phyloP scores from a whole-genome alignment of 2,113 vertebrate genomes.

The Irena cyanogastra region DNA sequence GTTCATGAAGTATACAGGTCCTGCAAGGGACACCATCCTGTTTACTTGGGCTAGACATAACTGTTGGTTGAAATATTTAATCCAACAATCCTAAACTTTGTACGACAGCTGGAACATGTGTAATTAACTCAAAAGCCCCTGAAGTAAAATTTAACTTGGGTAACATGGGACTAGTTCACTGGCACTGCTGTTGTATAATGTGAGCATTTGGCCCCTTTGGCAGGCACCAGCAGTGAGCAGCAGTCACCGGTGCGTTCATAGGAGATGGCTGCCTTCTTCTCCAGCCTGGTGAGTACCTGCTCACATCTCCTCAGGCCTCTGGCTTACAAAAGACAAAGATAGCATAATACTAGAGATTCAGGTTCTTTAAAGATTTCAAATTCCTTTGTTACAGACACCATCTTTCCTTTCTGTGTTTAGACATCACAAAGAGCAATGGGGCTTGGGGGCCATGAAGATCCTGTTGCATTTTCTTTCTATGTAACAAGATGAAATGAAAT shows the following conservation, averaged over 20 bases:
- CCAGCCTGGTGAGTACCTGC: slow-evolving; percentile 52
- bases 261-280: slow-evolving; percentile 41
- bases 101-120: slow-evolving; percentile 14
- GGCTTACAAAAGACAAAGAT: not conserved
- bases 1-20: not conserved
- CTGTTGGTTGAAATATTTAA: slow-evolving; percentile 61
- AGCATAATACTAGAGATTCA: not conserved
- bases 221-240: not conserved
- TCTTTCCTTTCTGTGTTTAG: not conserved
- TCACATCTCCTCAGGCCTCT: not conserved
- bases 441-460: not conserved
- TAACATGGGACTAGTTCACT: not conserved
- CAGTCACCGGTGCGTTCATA: not conserved
- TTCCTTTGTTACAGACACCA: not conserved
- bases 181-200: not conserved
- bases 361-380: not conserved
- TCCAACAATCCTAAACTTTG: slow-evolving; percentile 56
- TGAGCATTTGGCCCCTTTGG: not conserved
- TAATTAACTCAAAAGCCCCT: slow-evolving; percentile 32
- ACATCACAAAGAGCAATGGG: not conserved
- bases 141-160: slow-evolving; percentile 62
- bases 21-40: not conserved
- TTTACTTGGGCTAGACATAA: not conserved
- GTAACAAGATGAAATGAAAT: not conserved
- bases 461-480: not conserved